Conservation (phyloP, 2,888 invertebrate species). For the Nomada flava region DNA sequence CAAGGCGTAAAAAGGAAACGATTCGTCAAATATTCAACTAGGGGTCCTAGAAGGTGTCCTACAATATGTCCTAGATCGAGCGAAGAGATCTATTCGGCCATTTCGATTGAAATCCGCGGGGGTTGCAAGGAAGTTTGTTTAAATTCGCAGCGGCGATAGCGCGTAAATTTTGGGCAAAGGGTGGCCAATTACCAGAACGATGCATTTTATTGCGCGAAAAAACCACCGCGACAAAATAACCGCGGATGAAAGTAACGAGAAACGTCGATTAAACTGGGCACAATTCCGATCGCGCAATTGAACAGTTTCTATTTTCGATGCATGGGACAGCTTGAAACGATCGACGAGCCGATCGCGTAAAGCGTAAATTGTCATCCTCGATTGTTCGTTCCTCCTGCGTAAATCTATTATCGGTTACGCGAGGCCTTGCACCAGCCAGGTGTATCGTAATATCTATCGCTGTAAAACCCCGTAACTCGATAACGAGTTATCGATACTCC, state of each 20-base stretch:
- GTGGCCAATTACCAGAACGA: conserved; percentile 51
- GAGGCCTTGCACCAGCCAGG: conserved; percentile 32
- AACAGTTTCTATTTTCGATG: conserved; percentile 44
- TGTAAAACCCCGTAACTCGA: conserved; percentile 19
- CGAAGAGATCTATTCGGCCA: too few species aligned
- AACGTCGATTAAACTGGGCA: conserved; percentile 55
- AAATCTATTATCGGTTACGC: conserved; percentile 45
- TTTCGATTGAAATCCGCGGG: too few species aligned
- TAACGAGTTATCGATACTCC: background rate
- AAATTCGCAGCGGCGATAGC: conserved; percentile 3
- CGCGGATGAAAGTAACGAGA: conserved; percentile 52
- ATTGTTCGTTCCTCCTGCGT: conserved; percentile 29
- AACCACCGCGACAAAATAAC: conserved; percentile 48
- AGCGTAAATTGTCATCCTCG: conserved; percentile 52
- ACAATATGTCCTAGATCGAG: too few species aligned
- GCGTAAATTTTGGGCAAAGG: conserved; percentile 36
- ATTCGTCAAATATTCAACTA: too few species aligned
- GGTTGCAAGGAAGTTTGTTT: background rate
- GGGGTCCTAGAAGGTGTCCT: too few species aligned
- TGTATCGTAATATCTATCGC: conserved; percentile 14
- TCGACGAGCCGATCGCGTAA: conserved; percentile 28
- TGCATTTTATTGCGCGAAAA: conserved; percentile 56
- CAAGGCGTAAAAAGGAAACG: too few species aligned
- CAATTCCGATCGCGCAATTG: conserved; percentile 51
- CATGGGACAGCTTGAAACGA: conserved; percentile 37